Percentiles rank a stretch among this genome's conserved stretches.
phyloP scores from a whole-genome alignment of 2,113 vertebrate genomes.

The Trogon melanurus region DNA sequence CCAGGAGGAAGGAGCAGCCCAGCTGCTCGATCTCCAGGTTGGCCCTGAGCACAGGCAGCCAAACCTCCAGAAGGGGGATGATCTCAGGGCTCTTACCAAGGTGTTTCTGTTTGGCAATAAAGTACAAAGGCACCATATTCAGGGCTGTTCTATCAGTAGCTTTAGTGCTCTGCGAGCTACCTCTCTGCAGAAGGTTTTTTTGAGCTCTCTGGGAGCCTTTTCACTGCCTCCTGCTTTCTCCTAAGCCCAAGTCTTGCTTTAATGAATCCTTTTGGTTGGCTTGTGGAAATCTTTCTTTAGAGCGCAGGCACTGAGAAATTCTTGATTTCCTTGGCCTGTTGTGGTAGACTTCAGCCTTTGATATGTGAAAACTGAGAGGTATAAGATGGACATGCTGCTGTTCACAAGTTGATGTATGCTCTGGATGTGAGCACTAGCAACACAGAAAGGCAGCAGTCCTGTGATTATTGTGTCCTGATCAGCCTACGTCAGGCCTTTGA shows the following conservation, averaged over 20 bases:
- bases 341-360: not conserved
- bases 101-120: not conserved
- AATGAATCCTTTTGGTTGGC: not conserved
- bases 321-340: not conserved
- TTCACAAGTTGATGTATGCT: not conserved
- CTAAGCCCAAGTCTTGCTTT: not conserved
- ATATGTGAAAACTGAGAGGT: not conserved
- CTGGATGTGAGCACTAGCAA: not conserved
- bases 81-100: not conserved
- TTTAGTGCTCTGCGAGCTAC: not conserved
- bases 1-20: not conserved
- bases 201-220: not conserved
- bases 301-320: not conserved
- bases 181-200: not conserved
- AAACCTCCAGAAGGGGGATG: not conserved
- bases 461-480: not conserved
- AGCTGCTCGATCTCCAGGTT: rapidly evolving
- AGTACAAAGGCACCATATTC: not conserved
- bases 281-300: not conserved
- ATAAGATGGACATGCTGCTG: not conserved
- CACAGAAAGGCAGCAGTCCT: not conserved
- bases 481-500: not conserved
- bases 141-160: not conserved
- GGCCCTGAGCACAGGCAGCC: not conserved
- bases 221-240: not conserved